phyloP scores from a whole-genome alignment of 2,113 vertebrate species.

The Psephotus haematonotus region DNA sequence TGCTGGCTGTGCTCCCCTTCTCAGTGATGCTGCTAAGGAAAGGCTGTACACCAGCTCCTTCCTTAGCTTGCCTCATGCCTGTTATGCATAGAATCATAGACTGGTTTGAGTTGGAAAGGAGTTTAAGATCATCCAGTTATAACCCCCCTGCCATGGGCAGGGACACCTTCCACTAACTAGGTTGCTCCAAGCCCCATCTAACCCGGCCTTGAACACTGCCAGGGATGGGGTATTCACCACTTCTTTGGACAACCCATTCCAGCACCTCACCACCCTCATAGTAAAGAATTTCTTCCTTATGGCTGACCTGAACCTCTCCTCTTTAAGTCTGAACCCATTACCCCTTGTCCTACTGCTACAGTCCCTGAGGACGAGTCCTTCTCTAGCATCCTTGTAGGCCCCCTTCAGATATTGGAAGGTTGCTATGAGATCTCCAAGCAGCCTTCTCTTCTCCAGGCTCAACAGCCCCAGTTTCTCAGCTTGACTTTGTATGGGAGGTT shows the following conservation, averaged over 20 bases:
- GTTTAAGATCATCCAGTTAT: neutral
- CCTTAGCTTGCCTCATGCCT: accelerated
- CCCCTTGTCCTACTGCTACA: neutral
- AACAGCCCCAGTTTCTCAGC: neutral
- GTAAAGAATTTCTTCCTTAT: neutral
- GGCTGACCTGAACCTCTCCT: neutral
- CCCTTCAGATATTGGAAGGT: neutral
- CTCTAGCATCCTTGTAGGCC: neutral
- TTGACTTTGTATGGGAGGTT: neutral
- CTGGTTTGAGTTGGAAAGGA: neutral
- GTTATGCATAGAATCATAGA: neutral
- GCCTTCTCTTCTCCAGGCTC: neutral
- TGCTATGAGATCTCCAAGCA: neutral
- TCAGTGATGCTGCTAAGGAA: neutral
- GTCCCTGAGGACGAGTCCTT: neutral
- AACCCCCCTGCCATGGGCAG: neutral
- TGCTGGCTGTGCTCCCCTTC: neutral
- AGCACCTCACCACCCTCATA: neutral
- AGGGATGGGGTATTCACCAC: neutral
- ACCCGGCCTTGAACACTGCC: neutral
- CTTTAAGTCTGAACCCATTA: neutral
- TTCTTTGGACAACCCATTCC: neutral
- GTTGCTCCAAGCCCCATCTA: neutral
- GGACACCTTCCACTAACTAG: neutral
- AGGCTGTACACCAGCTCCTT: neutral